A percentile compares a stretch with the other conserved stretches of the same genome.
phyloP scores from a whole-genome alignment of 2,888 invertebrate genomes.

The Drosophila sordidapex region DNA sequence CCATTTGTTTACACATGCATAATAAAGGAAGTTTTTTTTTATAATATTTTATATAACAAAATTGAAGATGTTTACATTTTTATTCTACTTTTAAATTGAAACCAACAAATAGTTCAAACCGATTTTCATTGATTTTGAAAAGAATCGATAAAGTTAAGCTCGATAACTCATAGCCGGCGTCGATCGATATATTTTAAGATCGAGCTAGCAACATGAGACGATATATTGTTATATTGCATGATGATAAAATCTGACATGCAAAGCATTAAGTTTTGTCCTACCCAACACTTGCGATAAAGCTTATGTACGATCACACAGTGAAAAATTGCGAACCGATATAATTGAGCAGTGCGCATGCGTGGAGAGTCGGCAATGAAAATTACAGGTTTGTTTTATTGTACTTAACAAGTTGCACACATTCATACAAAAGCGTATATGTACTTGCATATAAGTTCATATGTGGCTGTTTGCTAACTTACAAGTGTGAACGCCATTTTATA shows the following conservation, averaged over 20 bases:
- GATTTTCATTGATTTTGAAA: background rate
- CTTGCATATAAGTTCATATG: slow-evolving; percentile 2
- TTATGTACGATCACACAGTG: slow-evolving; percentile 52
- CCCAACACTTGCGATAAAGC: slow-evolving; percentile 45
- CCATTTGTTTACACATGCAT: slow-evolving; percentile 19
- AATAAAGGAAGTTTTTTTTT: slow-evolving; percentile 4
- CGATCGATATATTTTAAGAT: slow-evolving; percentile 1
- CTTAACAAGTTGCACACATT: slow-evolving; percentile 16
- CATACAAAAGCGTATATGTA: background rate
- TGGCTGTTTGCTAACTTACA: slow-evolving; percentile 8
- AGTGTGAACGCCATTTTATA: slow-evolving; percentile 48
- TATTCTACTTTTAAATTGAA: background rate
- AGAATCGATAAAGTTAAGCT: slow-evolving; percentile 3
- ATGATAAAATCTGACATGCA: slow-evolving; percentile 32
- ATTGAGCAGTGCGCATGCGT: slow-evolving; percentile 55
- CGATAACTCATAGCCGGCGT: background rate
- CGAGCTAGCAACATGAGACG: slow-evolving; percentile 7
- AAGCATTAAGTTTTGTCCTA: slow-evolving; percentile 9
- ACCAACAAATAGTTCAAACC: background rate
- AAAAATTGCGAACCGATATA: slow-evolving; percentile 54
- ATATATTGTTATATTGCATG: slow-evolving; percentile 14
- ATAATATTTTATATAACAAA: slow-evolving; percentile 13
- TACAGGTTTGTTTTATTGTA: slow-evolving; percentile 54
- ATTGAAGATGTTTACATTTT: background rate
- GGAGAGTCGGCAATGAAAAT: slow-evolving; percentile 57